These are phyloP conservation scores for Microhierax caerulescens DNA, from an alignment of 2,797 vertebrate genomes.

Conservation along the genomic window DNA sequence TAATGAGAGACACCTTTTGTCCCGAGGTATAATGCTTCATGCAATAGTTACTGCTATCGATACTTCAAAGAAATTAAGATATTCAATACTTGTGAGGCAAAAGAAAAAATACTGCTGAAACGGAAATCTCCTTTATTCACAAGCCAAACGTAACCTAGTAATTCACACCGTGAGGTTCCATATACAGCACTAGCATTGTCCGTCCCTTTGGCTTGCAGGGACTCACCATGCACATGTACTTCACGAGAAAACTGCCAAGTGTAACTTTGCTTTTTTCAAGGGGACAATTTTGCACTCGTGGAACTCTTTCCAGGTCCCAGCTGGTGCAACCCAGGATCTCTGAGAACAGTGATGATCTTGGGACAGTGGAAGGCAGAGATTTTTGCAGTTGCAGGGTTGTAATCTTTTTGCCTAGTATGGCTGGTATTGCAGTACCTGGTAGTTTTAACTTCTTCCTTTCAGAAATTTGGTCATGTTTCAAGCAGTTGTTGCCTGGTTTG, in stretches of 20 bases:
- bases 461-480: background rate
- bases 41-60: background rate
- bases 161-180: constrained; percentile 15
- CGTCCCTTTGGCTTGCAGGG: background rate
- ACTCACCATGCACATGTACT: background rate
- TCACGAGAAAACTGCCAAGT: background rate
- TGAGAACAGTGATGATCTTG: background rate
- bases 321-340: background rate
- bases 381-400: background rate
- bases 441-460: background rate
- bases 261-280: background rate
- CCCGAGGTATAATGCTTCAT: constrained; percentile 2
- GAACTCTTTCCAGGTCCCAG: background rate
- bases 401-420: background rate
- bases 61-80: background rate
- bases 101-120: constrained; percentile 16
- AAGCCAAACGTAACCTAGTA: constrained; percentile 12
- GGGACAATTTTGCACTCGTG: background rate
- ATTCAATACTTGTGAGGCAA: constrained; percentile 20
- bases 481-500: background rate
- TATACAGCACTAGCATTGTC: constrained; percentile 13
- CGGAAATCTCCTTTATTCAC: constrained; percentile 60
- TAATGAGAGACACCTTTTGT: background rate
- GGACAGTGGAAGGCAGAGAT: background rate
- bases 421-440: background rate